Evolutionary conservation across 2,113 vertebrate species (phyloP).

Genomic region (Rattus norvegicus): DNA sequence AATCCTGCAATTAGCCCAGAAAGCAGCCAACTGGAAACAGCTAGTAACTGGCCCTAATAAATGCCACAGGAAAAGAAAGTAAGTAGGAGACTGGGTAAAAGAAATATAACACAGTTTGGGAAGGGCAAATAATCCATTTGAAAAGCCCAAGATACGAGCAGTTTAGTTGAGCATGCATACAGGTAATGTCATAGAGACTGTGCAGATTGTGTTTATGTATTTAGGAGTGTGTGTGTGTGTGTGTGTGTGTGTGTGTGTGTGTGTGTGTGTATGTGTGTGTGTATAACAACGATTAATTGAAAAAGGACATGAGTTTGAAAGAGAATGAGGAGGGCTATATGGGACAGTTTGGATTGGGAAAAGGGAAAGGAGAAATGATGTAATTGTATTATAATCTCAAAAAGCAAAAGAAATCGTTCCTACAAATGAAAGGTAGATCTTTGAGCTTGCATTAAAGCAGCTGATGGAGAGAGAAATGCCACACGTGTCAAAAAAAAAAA

Average conservation of each 20-base stretch:
- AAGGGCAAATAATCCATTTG: neutral
- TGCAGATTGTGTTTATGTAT: neutral
- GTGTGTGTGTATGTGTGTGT: neutral
- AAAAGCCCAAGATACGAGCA: neutral
- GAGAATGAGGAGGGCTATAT: neutral
- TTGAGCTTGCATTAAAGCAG: neutral
- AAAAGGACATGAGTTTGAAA: neutral
- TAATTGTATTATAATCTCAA: neutral
- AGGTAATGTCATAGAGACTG: neutral
- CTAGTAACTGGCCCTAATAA: neutral
- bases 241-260: no score
- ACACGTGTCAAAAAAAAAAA: neutral
- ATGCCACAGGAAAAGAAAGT: neutral
- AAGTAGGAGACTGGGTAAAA: fast-evolving
- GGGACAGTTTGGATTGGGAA: no score
- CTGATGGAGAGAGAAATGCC: neutral
- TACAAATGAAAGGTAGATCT: neutral
- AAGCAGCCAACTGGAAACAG: neutral
- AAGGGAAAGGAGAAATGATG: neutral
- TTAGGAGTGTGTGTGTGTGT: no score
- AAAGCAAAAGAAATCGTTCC: neutral
- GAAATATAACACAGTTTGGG: neutral
- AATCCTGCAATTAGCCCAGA: neutral
- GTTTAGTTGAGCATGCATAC: neutral
- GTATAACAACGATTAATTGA: neutral